These are phyloP conservation scores for Seriola aureovittata DNA, from an alignment of 2,113 vertebrate species.

Conservation along the genomic window DNA sequence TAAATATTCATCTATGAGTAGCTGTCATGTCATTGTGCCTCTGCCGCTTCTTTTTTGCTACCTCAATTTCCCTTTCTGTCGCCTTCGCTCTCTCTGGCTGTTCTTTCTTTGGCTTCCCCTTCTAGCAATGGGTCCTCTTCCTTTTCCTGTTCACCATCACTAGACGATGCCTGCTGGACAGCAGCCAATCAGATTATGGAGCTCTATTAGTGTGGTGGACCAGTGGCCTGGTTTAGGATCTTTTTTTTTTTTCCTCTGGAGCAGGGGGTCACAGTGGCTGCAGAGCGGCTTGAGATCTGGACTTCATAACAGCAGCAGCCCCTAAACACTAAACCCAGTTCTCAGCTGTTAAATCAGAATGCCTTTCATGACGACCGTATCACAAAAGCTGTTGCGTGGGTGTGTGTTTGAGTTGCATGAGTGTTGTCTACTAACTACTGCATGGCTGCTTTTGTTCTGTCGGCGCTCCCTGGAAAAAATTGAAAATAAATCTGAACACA, in stretches of 20 bases:
- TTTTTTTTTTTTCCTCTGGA: conserved; percentile 34
- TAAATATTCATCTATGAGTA: not conserved
- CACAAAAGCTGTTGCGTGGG: not conserved
- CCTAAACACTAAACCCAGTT: conserved; percentile 35
- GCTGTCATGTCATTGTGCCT: not conserved
- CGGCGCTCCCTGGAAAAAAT: not conserved
- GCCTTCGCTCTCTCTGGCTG: conserved; percentile 68
- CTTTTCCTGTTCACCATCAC: conserved; percentile 91
- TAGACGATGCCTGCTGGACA: conserved; percentile 87
- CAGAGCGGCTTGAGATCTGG: conserved; percentile 32
- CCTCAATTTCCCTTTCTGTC: conserved; percentile 21
- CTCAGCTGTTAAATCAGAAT: conserved; percentile 10
- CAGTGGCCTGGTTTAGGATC: conserved; percentile 67
- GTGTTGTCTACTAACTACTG: not conserved
- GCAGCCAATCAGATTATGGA: conserved; percentile 86
- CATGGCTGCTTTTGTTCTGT: too few relatives aligned
- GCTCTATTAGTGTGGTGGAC: conserved; percentile 74
- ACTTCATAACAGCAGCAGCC: conserved; percentile 19
- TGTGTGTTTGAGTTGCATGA: too few relatives aligned
- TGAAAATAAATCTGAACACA: not conserved
- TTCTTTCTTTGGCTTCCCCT: conserved; percentile 91
- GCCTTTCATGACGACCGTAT: not conserved
- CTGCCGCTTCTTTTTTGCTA: not conserved
- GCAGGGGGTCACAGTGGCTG: conserved; percentile 15
- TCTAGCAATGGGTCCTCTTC: conserved; percentile 91